phyloP scores from a whole-genome alignment of 1,140 invertebrate genomes.

The Aphelinus atriplicis region DNA sequence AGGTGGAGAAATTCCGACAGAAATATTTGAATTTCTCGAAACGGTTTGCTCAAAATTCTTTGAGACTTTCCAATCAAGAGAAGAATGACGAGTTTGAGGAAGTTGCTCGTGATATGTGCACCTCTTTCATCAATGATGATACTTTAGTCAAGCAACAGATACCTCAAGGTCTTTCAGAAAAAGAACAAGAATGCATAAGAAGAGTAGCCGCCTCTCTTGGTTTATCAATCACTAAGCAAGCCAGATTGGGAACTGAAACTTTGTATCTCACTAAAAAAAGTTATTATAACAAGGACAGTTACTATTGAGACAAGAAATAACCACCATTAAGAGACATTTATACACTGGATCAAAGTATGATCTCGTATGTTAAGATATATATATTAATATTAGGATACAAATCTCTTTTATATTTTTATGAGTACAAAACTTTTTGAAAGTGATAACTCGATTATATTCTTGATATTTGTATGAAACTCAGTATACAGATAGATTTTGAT shows the following conservation, averaged over 20 bases:
- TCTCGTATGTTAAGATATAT: too few species aligned
- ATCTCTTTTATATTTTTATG: too few species aligned
- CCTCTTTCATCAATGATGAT: conserved; percentile 23
- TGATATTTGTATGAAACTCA: too few species aligned
- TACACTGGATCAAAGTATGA: too few species aligned
- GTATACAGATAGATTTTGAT: too few species aligned
- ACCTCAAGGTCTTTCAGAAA: conserved; percentile 19
- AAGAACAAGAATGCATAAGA: conserved; percentile 29
- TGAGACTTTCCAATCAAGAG: conserved; percentile 1
- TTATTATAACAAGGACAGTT: conserved; percentile 10
- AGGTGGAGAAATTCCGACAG: conserved; percentile 17
- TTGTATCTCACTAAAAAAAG: conserved; percentile 15
- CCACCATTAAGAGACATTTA: too few species aligned
- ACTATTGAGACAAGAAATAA: too few species aligned
- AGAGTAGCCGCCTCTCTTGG: conserved; percentile 22
- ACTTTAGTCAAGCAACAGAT: conserved; percentile 20
- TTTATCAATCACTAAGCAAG: conserved; percentile 18
- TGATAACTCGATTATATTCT: too few species aligned
- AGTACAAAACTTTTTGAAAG: too few species aligned
- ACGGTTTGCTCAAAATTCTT: conserved; percentile 37
- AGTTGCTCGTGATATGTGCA: conserved; percentile 22
- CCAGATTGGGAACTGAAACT: conserved; percentile 17
- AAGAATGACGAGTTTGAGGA: conserved; percentile 25
- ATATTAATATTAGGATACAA: too few species aligned
- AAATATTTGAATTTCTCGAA: conserved; percentile 26